phyloP scores from a whole-genome alignment of 2,888 invertebrate genomes.

The Apodemia zela region DNA sequence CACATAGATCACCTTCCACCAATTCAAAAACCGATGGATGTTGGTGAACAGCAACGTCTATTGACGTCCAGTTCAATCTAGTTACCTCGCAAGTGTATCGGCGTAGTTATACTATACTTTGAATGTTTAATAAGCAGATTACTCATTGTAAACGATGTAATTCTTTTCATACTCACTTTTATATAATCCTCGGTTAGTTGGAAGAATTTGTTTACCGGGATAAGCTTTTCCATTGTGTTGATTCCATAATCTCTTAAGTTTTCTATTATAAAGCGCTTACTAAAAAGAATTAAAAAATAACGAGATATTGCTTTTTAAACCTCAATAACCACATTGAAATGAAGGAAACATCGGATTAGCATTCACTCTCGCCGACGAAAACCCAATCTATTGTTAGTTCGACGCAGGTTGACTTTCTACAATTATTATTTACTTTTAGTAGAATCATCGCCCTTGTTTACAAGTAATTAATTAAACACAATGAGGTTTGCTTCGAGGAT shows the following conservation, averaged over 20 bases:
- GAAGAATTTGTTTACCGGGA: neutral
- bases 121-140: neutral
- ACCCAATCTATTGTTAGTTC: slow-evolving; percentile 65
- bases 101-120: no score
- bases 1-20: no score
- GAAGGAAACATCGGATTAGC: slow-evolving; percentile 35
- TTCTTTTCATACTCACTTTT: neutral
- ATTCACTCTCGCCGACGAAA: slow-evolving; percentile 41
- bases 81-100: no score
- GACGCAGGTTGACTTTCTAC: slow-evolving; percentile 61
- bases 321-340: slow-evolving; percentile 23
- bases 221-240: neutral
- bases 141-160: neutral
- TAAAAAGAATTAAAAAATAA: neutral
- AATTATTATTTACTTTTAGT: slow-evolving; percentile 71
- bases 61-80: no score
- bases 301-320: slow-evolving; percentile 13
- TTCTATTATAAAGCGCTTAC: neutral
- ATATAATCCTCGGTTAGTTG: neutral
- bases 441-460: slow-evolving; percentile 77
- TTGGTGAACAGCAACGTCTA: no score
- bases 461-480: slow-evolving; percentile 76
- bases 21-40: no score
- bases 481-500: slow-evolving; percentile 50
- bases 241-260: neutral